These are phyloP conservation scores for Anolis carolinensis DNA, from an alignment of 2,113 vertebrate species.

Conservation along the genomic window DNA sequence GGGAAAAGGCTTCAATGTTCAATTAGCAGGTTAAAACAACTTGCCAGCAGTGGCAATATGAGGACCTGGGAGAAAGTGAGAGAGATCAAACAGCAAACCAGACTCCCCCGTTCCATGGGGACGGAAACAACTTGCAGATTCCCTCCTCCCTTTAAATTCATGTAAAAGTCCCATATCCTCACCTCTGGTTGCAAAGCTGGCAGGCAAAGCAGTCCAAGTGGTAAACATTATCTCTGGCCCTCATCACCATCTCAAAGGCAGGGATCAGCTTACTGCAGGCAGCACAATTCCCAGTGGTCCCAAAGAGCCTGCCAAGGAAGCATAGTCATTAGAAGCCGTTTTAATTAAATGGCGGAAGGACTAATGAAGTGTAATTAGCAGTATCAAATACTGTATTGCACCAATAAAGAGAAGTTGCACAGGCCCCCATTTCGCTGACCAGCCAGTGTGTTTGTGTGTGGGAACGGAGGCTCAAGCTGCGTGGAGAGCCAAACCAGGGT, in stretches of 20 bases:
- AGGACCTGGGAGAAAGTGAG: not conserved
- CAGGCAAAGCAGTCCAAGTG: constrained; percentile 99
- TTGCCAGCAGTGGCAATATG: not conserved
- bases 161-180: constrained; percentile 70
- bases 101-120: accelerated
- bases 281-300: constrained; percentile 98
- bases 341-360: constrained; percentile 75
- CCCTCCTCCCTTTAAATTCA: not conserved
- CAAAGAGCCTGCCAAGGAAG: constrained; percentile 93
- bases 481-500: constrained; percentile 53
- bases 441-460: constrained; percentile 71
- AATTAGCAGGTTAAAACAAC: constrained; percentile 18
- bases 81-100: constrained; percentile 17
- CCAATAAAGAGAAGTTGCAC: constrained; percentile 73
- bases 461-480: constrained; percentile 76
- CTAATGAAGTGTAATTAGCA: constrained; percentile 79
- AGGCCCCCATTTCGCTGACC: constrained; percentile 71
- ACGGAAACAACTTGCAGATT: constrained; percentile 20
- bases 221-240: constrained; percentile 99
- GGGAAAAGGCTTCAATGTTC: not conserved
- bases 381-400: constrained; percentile 77
- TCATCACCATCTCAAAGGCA: constrained; percentile 99
- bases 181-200: constrained; percentile 99
- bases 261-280: constrained; percentile 99
- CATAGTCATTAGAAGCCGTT: constrained; percentile 74